A percentile compares a stretch with the other conserved stretches of the same genome.
phyloP scores from a whole-genome alignment of 2,888 invertebrate genomes.

The Eupithecia abbreviata region DNA sequence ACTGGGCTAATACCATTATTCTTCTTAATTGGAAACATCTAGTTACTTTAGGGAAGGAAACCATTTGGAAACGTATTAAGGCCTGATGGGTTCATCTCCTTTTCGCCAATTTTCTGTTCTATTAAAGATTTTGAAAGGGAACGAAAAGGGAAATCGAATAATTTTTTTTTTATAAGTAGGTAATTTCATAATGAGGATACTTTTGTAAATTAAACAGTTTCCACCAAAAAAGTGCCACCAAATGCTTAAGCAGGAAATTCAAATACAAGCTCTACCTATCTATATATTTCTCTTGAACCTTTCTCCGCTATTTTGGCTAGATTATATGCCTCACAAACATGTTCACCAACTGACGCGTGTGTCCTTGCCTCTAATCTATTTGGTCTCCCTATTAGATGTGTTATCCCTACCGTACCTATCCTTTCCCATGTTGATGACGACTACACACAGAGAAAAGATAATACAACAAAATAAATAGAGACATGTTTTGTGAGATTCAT shows the following conservation, averaged over 20 bases:
- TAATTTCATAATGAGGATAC: not conserved
- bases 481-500: not conserved
- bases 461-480: not conserved
- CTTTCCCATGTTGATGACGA: not conserved
- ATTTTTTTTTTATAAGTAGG: not conserved
- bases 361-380: not conserved
- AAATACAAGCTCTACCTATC: not conserved
- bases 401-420: not conserved
- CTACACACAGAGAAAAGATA: not conserved
- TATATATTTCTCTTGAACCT: not conserved
- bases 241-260: not conserved
- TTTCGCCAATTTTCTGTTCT: constrained; percentile 8
- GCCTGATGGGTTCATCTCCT: constrained; percentile 2
- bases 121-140: not conserved
- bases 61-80: constrained; percentile 6
- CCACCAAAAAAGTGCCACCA: not conserved
- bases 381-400: not conserved
- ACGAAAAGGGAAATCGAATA: not conserved
- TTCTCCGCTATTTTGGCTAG: not conserved
- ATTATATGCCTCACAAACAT: not conserved
- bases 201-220: not conserved
- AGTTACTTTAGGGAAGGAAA: constrained; percentile 10
- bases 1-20: constrained; percentile 6
- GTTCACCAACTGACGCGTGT: not conserved
- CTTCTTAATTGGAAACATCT: constrained; percentile 9